Conservation (phyloP, 2,888 invertebrate genomes). For the Agriopis marginaria region DNA sequence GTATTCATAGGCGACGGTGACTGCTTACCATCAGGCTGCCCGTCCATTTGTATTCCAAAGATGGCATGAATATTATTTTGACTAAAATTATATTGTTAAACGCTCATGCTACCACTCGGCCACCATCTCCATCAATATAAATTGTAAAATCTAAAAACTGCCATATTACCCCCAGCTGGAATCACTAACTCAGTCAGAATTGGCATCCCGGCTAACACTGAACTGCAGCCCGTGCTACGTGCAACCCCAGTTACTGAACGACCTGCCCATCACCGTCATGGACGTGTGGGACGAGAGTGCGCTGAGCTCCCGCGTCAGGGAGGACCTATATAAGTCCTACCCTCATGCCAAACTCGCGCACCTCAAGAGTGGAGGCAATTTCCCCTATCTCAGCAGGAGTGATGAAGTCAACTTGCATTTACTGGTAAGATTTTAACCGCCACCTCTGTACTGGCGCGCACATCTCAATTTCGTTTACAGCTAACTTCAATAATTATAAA, state of each 20-base stretch:
- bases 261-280: conserved; percentile 92
- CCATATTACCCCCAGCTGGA: conserved; percentile 88
- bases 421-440: conserved; percentile 85
- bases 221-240: conserved; percentile 94
- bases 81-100: too few relatives aligned
- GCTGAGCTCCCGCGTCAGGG: conserved; percentile 90
- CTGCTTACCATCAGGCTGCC: too few relatives aligned
- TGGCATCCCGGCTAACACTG: conserved; percentile 94
- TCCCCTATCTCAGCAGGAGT: conserved; percentile 95
- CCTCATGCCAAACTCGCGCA: conserved; percentile 95
- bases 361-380: conserved; percentile 95
- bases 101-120: too few relatives aligned
- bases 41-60: too few relatives aligned
- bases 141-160: background rate
- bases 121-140: background rate
- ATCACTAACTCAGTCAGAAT: conserved; percentile 91
- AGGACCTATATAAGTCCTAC: conserved; percentile 94
- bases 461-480: too few relatives aligned
- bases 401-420: conserved; percentile 96
- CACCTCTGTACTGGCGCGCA: too few relatives aligned
- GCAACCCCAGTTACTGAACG: conserved; percentile 89
- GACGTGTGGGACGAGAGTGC: conserved; percentile 97
- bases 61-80: too few relatives aligned
- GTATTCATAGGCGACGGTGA: too few relatives aligned
- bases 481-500: too few relatives aligned